phyloP scores from a whole-genome alignment of 1,140 invertebrate genomes.

The Callitettix versicolor region DNA sequence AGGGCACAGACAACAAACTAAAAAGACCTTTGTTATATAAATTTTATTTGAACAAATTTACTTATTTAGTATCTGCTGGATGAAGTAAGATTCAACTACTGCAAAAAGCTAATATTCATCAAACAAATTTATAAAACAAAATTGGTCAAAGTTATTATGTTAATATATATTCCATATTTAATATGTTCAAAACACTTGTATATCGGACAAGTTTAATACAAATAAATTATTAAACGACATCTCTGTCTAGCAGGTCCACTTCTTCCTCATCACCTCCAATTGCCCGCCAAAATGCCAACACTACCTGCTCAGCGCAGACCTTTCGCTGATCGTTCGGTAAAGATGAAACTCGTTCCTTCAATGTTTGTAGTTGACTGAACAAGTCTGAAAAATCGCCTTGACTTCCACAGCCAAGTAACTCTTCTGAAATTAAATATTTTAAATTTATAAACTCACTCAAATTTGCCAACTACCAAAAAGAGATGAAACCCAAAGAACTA shows the following conservation, averaged over 20 bases:
- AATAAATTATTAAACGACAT: background rate
- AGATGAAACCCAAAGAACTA: too few species aligned
- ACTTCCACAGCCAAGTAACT: slow-evolving; percentile 10
- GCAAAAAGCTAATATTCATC: too few species aligned
- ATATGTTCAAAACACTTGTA: too few species aligned
- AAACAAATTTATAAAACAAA: too few species aligned
- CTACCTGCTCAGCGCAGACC: slow-evolving; percentile 63
- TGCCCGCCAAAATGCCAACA: slow-evolving; percentile 66
- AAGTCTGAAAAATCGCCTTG: slow-evolving; percentile 46
- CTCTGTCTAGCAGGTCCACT: slow-evolving; percentile 29
- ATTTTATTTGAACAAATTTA: too few species aligned
- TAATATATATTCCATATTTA: too few species aligned
- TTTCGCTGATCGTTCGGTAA: slow-evolving; percentile 52
- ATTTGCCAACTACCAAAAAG: slow-evolving; percentile 32
- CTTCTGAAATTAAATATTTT: slow-evolving; percentile 1
- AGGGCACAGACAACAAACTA: too few species aligned
- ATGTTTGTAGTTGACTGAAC: slow-evolving; percentile 48
- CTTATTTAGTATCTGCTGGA: too few species aligned
- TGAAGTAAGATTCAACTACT: too few species aligned
- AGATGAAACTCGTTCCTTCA: slow-evolving; percentile 55
- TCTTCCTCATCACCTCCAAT: slow-evolving; percentile 66
- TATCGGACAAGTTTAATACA: too few species aligned
- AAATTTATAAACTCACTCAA: slow-evolving; percentile 29
- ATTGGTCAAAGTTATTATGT: too few species aligned
- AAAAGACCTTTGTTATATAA: too few species aligned